phyloP scores from a whole-genome alignment of 1,140 invertebrate genomes.

The Ceratosolen fusciceps region DNA sequence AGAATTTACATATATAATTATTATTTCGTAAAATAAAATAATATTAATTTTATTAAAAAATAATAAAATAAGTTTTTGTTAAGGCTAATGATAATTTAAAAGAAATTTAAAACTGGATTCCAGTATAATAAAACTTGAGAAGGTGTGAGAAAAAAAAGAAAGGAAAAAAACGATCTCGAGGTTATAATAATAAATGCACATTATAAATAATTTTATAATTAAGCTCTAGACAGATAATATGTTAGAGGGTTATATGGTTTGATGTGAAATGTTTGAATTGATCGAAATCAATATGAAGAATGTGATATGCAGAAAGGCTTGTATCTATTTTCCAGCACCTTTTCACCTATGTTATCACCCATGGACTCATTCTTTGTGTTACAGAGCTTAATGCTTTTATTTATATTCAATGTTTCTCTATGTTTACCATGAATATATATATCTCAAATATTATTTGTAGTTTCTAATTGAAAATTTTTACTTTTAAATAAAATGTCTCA shows the following conservation, averaged over 20 bases:
- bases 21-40: neutral
- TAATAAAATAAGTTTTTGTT: neutral
- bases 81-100: no score
- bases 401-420: neutral
- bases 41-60: no score
- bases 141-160: neutral
- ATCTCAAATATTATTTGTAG: neutral
- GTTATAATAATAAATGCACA: conserved; percentile 1
- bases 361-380: neutral
- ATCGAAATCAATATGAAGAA: neutral
- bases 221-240: neutral
- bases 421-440: neutral
- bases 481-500: no score
- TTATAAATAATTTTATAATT: neutral
- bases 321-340: neutral
- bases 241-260: neutral
- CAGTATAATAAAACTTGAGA: neutral
- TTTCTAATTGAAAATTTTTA: conserved; percentile 28
- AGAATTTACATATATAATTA: neutral
- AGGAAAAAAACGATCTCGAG: neutral
- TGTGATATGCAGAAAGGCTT: neutral
- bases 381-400: no score
- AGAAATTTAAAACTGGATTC: no score
- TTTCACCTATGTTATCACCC: neutral
- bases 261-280: neutral